Base-by-base conservation (phyloP, 2,113 vertebrate species). In the Rhynchomys soricoides region DNA sequence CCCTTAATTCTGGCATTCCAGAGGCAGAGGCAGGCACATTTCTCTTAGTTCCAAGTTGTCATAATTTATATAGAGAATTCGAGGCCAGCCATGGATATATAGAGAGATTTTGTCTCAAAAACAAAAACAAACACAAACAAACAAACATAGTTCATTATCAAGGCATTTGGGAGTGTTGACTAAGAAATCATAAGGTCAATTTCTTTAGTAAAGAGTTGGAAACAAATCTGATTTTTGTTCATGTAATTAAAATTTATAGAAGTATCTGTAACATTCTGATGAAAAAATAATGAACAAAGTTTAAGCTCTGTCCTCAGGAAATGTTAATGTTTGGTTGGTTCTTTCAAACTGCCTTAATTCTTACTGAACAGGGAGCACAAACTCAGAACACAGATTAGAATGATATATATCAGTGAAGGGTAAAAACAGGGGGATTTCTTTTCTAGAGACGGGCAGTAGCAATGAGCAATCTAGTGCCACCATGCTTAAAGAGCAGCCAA, bases 201-300 rank as follows among this genome's bases (percentile, higher is more conserved):
- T 86, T 59, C 5, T 91, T 68, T 86, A 16, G 15, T 37, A 64
- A 13, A 57, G 21, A 57, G 4, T 52, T 78, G 59, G 40, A 9
- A 90, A 93, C 31, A 90, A 92, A 55, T 91, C 45, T 83, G 62
- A 34, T 52, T 86, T 73, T 74, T 79, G 85, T 81, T 86, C 11
- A 48, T 90, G 26, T 7, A 86, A 34, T 19, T 10, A 64, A 34
- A 74, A 43, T 74, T 73, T 50, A 85, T 85, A 24, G 50, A 88
- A 90, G 75, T 75, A 66, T 7, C 66, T 74, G 22, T 37, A 86
- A 22, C 90, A 62, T 85, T 15, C 31, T 90, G 34, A 90, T 12
- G 91, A 73, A 57, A 87, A 93, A 90, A 92, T 9, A 93, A 77
- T 57, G 78, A 96, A 92, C 83, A 52, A 86, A 86, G 70, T 79